Conservation (phyloP, 2,113 vertebrate species). For the Antennarius striatus region DNA sequence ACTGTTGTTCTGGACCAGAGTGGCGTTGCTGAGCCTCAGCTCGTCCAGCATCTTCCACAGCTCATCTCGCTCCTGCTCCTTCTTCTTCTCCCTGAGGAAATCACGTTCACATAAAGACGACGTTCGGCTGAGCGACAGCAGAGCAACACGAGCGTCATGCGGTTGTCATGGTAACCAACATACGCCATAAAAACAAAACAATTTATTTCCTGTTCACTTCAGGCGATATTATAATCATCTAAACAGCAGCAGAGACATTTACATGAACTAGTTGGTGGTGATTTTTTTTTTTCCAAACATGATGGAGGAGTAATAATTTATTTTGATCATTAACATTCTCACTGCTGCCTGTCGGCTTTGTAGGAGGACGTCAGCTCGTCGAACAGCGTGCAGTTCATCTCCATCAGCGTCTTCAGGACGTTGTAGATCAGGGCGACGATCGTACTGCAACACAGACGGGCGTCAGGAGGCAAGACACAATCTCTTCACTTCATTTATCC, state of each 20-base stretch:
- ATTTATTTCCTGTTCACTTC: too few species aligned
- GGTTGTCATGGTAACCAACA: too few species aligned
- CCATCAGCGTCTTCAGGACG: conserved; percentile 97
- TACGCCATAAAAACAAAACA: too few species aligned
- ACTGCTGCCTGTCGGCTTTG: conserved; percentile 95
- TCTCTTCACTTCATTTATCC: not conserved
- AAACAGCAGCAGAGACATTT: too few species aligned
- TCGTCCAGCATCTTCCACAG: conserved; percentile 94
- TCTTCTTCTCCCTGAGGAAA: conserved; percentile 91
- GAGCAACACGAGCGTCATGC: too few species aligned
- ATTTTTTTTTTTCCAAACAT: not conserved
- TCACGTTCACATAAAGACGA: not conserved
- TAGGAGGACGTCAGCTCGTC: conserved; percentile 95
- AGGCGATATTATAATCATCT: too few species aligned
- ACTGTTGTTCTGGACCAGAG: conserved; percentile 85
- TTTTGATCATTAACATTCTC: conserved; percentile 8
- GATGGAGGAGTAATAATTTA: too few species aligned
- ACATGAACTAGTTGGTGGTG: too few species aligned
- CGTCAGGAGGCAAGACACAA: not conserved
- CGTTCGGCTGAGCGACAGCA: too few species aligned
- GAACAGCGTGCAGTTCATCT: conserved; percentile 96
- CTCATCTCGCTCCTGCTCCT: conserved; percentile 95
- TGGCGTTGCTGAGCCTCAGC: conserved; percentile 81
- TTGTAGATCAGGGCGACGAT: conserved; percentile 97
- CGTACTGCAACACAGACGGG: conserved; percentile 80